Evolutionary conservation across 2,797 vertebrate species (phyloP), one percentile per base, ranked within the genome.

Genomic region (Scyliorhinus canicula): DNA sequence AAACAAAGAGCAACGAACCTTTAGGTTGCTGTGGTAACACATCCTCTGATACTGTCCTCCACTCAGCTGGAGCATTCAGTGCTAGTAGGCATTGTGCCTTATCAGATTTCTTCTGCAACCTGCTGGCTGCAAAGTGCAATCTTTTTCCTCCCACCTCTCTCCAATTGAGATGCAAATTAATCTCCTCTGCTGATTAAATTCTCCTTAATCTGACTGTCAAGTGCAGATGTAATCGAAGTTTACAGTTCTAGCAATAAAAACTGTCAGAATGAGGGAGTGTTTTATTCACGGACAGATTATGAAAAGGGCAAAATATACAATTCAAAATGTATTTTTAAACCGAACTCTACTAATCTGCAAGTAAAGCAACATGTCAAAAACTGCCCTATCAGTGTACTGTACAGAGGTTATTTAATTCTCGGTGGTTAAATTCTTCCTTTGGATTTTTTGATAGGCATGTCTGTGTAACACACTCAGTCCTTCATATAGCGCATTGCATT

Each of bases 151-250:
- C 96, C 96, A 97, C 97, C 97, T 97, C 96, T 97, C 97, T 97
- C 97, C 98, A 98, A 98, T 98, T 99, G 98, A 99, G 98, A 99
- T 98, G 98, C 98, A 98, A 99, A 99, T 99, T 97, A 97, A 98
- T 98, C 98, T 98, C 98, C 98, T 98, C 97, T 98, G 97, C 98
- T 98, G 98, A 99, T 99, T 98, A 98, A 97, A 98, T 98, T 98
- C 97, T 97, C 98, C 98, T 98, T 97, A 98, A 98, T 98, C 98
- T 97, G 97, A 97, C 98, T 98, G 98, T 98, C 98, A 98, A 98
- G 98, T 97, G 98, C 98, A 98, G 98, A 98, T 98, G 98, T 98
- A 98, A 98, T 98, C 96, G 95, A 97, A 98, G 98, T 98, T 98
- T 98, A 97, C 96, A 96, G 97, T 97, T 97, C 96, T 97, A 97